These are phyloP conservation scores for Oreortyx pictus DNA, from an alignment of 2,797 vertebrate species.

Conservation along the genomic window DNA sequence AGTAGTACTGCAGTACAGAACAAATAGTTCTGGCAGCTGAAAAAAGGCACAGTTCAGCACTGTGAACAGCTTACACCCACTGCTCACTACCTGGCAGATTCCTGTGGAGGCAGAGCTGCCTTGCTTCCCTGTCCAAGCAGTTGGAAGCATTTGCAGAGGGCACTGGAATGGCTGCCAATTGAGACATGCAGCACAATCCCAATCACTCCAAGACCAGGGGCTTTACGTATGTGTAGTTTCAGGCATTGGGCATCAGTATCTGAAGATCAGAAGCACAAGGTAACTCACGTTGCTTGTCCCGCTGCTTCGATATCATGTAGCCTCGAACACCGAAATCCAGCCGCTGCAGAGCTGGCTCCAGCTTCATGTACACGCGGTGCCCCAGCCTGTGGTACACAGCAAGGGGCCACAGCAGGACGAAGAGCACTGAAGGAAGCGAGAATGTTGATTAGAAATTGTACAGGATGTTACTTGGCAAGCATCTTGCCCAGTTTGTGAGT, in stretches of 20 bases:
- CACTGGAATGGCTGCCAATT: accelerated
- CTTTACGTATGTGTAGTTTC: accelerated
- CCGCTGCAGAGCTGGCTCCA: conserved; percentile 93
- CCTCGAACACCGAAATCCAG: conserved; percentile 92
- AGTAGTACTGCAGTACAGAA: not conserved
- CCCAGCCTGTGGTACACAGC: conserved; percentile 88
- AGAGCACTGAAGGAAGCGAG: conserved; percentile 80
- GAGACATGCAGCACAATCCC: not conserved
- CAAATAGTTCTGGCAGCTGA: not conserved
- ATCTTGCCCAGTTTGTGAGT: accelerated
- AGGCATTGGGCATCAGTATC: not conserved
- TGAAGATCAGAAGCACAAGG: not conserved
- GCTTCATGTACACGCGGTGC: conserved; percentile 80
- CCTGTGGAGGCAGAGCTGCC: not conserved
- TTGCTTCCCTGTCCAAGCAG: not conserved
- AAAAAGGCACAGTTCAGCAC: not conserved
- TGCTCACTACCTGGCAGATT: not conserved
- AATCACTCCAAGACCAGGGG: accelerated
- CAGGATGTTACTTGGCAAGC: not conserved
- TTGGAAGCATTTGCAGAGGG: not conserved
- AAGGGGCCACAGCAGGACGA: conserved; percentile 88
- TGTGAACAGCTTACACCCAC: not conserved
- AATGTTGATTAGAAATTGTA: not conserved
- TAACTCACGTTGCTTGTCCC: conserved; percentile 91
- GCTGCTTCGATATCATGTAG: conserved; percentile 92